These are phyloP conservation scores for Tragelaphus scriptus DNA, from an alignment of 2,113 vertebrate species.

Conservation along the genomic window DNA sequence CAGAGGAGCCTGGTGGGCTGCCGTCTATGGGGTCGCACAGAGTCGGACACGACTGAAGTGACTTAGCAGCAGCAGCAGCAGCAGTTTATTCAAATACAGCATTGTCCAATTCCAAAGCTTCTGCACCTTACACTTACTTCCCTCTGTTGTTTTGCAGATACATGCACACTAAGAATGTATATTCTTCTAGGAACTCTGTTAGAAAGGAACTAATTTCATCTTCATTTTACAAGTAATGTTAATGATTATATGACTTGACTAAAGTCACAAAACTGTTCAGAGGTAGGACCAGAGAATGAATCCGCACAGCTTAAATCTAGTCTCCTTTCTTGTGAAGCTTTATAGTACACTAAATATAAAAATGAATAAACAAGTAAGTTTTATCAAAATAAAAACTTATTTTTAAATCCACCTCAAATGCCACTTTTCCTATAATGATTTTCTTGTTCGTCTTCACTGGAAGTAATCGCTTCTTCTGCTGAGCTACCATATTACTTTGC, in stretches of 20 bases:
- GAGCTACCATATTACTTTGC: not conserved
- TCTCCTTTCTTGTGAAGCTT: not conserved
- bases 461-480: not conserved
- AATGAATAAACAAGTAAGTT: not conserved
- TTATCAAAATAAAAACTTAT: not conserved
- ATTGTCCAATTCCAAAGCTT: not conserved
- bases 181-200: not conserved
- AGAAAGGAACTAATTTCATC: not conserved
- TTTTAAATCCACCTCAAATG: not conserved
- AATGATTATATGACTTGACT: not conserved
- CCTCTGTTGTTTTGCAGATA: not conserved
- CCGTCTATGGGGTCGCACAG: no score
- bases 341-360: not conserved
- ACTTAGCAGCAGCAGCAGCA: no score
- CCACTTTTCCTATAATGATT: not conserved
- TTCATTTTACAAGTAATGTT: not conserved
- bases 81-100: not conserved
- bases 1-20: no score
- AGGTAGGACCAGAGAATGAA: not conserved
- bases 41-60: no score
- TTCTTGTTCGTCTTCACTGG: not conserved
- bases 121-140: not conserved
- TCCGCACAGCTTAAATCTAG: not conserved
- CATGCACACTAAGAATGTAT: not conserved
- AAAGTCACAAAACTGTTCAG: not conserved